Percentiles rank a stretch among this genome's conserved stretches.
Evolutionary conservation across 53 echinoderm and acorn worm genomes (phyloP).

Genomic region (Actinopyga echinites): DNA sequence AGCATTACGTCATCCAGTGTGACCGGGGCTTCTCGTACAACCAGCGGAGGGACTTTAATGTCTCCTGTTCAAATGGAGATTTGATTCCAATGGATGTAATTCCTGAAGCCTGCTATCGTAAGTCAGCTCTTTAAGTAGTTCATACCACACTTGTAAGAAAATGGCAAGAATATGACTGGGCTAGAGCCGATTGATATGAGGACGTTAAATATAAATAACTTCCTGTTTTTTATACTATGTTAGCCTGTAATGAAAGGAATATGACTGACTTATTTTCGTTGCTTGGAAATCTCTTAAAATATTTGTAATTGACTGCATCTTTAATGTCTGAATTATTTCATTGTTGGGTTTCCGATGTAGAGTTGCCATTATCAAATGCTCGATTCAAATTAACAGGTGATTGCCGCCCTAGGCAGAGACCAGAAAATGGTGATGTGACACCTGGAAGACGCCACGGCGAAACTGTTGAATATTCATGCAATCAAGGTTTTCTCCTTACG

Average conservation of each 20-base stretch:
- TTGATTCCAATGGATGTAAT: background rate
- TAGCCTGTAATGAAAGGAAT: too few species aligned
- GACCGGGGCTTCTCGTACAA: background rate
- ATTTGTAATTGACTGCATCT: too few species aligned
- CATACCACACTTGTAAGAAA: too few species aligned
- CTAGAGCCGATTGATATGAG: too few species aligned
- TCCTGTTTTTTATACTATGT: too few species aligned
- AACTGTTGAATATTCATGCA: conserved; percentile 25
- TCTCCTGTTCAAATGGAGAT: background rate
- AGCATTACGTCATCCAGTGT: background rate
- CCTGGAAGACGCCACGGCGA: background rate
- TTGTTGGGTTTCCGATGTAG: too few species aligned
- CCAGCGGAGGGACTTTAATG: background rate
- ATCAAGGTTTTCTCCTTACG: background rate
- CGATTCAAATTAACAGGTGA: background rate
- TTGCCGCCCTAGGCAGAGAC: background rate
- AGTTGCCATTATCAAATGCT: too few species aligned
- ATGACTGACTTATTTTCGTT: too few species aligned
- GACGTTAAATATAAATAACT: too few species aligned
- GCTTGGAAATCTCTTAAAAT: too few species aligned
- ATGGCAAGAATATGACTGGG: too few species aligned
- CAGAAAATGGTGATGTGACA: conserved; percentile 10
- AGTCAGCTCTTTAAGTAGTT: background rate
- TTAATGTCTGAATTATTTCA: too few species aligned
- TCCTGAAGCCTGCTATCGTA: background rate